A percentile compares a stretch with the other conserved stretches of the same genome.
phyloP scores from a whole-genome alignment of 64 coral and sea anemone species.

The Astreopora myriophthalma region DNA sequence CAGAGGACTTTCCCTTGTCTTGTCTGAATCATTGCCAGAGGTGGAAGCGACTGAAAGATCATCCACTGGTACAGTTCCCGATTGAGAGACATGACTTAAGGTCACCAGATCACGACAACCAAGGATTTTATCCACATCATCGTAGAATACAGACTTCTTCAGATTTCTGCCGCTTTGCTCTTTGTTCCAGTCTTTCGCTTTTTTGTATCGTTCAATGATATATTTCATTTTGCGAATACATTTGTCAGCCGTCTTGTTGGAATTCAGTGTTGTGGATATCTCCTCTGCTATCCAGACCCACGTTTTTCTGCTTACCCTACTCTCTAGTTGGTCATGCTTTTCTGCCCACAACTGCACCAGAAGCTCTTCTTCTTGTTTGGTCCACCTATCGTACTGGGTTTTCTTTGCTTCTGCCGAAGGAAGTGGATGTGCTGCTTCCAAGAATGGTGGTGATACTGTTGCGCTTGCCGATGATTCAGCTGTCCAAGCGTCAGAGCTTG shows the following conservation, averaged over 20 bases:
- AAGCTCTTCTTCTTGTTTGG: not conserved
- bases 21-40: too few relatives aligned
- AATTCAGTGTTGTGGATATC: conserved; percentile 20
- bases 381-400: not conserved
- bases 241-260: conserved; percentile 57
- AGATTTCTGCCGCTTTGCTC: conserved; percentile 36
- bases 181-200: conserved; percentile 59
- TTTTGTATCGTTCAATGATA: conserved; percentile 44
- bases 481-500: not conserved
- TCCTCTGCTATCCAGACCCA: not conserved
- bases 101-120: conserved; percentile 37
- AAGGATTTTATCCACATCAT: conserved; percentile 51
- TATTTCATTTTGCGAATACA: conserved; percentile 67
- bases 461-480: not conserved
- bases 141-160: conserved; percentile 4
- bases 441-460: not conserved
- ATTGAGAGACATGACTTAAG: conserved; percentile 35
- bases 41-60: too few relatives aligned
- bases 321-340: not conserved
- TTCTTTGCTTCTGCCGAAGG: not conserved
- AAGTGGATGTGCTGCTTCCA: not conserved
- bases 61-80: not conserved
- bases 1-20: too few relatives aligned
- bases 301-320: not conserved
- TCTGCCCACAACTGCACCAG: not conserved